Evolutionary conservation across 2,113 vertebrate species (phyloP), one percentile per base, ranked within the genome.

Genomic region (Lophura nycthemera): DNA sequence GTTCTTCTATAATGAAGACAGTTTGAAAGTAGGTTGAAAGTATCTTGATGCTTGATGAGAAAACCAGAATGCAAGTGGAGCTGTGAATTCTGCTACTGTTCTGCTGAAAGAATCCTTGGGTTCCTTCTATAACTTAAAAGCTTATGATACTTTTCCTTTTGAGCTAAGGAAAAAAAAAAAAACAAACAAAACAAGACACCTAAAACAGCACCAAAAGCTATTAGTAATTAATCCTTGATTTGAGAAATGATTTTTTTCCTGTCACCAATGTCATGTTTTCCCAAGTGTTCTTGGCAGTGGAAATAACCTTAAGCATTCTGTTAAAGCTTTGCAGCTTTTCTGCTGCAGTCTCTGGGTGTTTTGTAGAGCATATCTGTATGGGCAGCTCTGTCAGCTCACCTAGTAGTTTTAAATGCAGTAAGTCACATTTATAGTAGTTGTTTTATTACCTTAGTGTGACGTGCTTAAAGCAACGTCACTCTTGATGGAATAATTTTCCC

Each of bases 341-440:
- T 54, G 36, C 18, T 25, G 73, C 24, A 27, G 9, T 66, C 8
- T 84, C 61, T 57, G 52, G 24, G 17, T 0, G 3, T 54, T 77
- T n/a, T 42, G 64, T 24, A 72, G 59, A 17, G 32, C 2, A 0
- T 40, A 2, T 40, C 38, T 48, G 0, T 60, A 8, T 61, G 18
- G 40, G 69, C 83, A 61, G 60, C 5, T 32, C 1, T 34, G 30
- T 34, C 56, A 81, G 36, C 71, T 56, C 29, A 81, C 43, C 67
- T 40, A 88, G 76, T 34, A 32, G 24, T 43, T 65, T 22, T 16
- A 40, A 73, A 61, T 61, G 40, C n/a, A 69, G 4, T 10, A 43
- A 79, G 25, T 10, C 34, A 7, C 17, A 5, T 16, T 36, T 79
- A 10, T 85, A 52, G 25, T 36, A 11, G 32, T 81, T 29, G 7